Base-by-base conservation (phyloP, 2,888 invertebrate genomes). In the Polia nebulosa region DNA sequence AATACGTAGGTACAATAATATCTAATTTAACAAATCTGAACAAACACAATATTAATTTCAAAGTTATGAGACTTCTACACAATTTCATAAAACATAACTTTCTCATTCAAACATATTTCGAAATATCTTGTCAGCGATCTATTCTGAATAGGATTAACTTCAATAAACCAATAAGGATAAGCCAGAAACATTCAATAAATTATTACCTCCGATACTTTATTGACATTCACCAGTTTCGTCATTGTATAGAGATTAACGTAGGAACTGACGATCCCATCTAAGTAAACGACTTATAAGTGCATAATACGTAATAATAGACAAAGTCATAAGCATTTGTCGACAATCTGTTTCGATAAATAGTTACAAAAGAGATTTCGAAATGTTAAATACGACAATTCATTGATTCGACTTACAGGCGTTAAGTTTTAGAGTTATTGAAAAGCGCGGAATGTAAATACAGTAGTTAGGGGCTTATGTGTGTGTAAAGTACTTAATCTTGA, bases 131-230 rank as follows among this genome's bases (percentile, higher is more conserved):
- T 77, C 76, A 76, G 39, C 81, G 61, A 69, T 76, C 77, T 51
- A 61, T 80, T 80, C 65, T 66, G 77, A 77, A 80, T 80, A 66
- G 77, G 70, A 71, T 80, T 73, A 83, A 61, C 64, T 81, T 60
- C 76, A 75, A 80, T 82, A 80, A 76, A 82, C 81, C 78, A 83
- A 80, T 83, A 83, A 72, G 77, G 81, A 83, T 83, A 83, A 83
- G 62, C 72, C 65, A 69, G 70, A 83, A 51, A 66, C 49, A 59
- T 78, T 77, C 59, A 83, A 81, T 81, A 74, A 83, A 72, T 83
- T 81, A 68, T 76, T 69, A 49, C 20, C 62, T 58, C 34, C 49
- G 45, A 72, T 73, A 76, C 49, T 59, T 81, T 83, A 81, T 76
- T 66, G 69, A 69, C 65, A 62, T 52, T 71, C 55, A 58, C 27